Base-by-base conservation (phyloP, 2,888 invertebrate species). In the Oscheius onirici region DNA sequence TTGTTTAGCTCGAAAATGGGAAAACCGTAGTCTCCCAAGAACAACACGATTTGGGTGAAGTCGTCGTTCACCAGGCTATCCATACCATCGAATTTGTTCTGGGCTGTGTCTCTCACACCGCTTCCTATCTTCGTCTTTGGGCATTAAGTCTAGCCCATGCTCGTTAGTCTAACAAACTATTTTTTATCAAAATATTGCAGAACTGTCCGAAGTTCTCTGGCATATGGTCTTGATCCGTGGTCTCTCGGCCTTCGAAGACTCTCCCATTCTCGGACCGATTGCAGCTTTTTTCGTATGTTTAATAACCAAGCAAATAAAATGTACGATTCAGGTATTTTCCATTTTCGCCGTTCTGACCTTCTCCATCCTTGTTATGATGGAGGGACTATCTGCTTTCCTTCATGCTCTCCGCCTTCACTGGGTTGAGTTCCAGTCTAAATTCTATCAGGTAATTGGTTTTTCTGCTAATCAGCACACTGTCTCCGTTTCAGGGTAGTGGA, bases 401-500 rank as follows among this genome's bases (percentile, higher is more conserved):
- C 80, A 80, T 63, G 80, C 80, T 24, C 74, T 80, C 17, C 80
- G 80, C 51, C 73, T 80, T 20, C 80, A 80, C 61, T 80, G 93
- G 94, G 97, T 97, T 76, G 97, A 99, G 90, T 97, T 99, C 91
- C 95, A 97, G 89, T 95, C 95, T 89, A 99, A 97, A 89, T 97
- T 99, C 90, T 97, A 97, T 89, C 88, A 91, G 46, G 97, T 71
- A 17, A 60, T 22, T 41, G 13, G 8, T 17, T 11, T 52, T 26
- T 17, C 20, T 54, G 6, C 15, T 20, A 40, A 22, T 49, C n/a
- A 52, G 10, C 15, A 17, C 3, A 17, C 24, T 26, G 24, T 44
- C 15, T 24, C n/a, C 44, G 44, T n/a, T 67, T 26, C 34, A 71
- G 71, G 71, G 71, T 1, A 43, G 20, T 24, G 71, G 71, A 28